Base-by-base conservation (phyloP, 2,888 invertebrate species). In the Dendrolimus houi region DNA sequence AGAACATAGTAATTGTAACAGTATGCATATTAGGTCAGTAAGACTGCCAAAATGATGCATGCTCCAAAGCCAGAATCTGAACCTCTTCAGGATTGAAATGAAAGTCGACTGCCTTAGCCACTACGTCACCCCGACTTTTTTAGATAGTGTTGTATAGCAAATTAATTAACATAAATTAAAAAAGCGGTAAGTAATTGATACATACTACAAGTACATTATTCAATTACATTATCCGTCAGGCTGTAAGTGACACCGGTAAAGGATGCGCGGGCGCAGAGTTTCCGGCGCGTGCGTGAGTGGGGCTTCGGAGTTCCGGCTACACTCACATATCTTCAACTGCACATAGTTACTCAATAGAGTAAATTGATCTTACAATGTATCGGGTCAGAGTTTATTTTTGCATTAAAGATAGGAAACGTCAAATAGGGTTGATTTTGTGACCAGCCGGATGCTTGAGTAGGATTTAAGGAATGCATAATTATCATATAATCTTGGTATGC, bases 261-360 rank as follows among this genome's bases (percentile, higher is more conserved):
- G 81, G 79, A 77, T 83, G 89, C 88, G 87, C 85, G 64, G 68
- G 83, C 88, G 88, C 87, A 83, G 68, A 58, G 72, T 74, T 77
- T 85, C 85, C 87, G 85, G 85, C 84, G 82, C 85, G 87, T 86
- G 87, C 82, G 77, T 75, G 81, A 85, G 85, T 86, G 81, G 76
- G 89, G 89, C 87, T 89, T 89, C 89, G 57, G 69, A 73, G 86
- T 88, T 89, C 88, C 88, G 88, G 68, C 64, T 56, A 64, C 68
- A 61, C 62, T 57, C 13, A 55, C 52, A 52, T 42, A 58, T 63
- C 9, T 47, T 47, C 47, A 47, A 47, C 47, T 29, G 29, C 6
- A 6, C 29, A 29, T 29, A 29, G 29, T 29, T 29, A 6, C 29
- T 29, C 29, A 29, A 29, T 29, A 29, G 29, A 29, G 29, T 6